phyloP scores from a whole-genome alignment of 2,888 invertebrate species.

The Mellilla xanthometata region DNA sequence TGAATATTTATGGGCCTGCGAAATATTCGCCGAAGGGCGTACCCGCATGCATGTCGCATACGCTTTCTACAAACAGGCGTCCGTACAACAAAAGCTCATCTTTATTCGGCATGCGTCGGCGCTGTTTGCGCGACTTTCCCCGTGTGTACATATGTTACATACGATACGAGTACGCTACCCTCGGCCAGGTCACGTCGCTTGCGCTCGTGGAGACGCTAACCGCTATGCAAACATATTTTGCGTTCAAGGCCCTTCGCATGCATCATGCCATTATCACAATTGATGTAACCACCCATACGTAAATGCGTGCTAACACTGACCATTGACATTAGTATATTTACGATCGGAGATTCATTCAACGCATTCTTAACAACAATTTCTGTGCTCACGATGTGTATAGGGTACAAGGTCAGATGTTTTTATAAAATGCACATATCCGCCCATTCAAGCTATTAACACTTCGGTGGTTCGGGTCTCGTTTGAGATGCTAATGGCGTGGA shows the following conservation, averaged over 20 bases:
- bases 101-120: constrained; percentile 66
- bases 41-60: constrained; percentile 66
- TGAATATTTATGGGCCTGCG: constrained; percentile 77
- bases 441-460: constrained; percentile 26
- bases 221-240: constrained; percentile 40
- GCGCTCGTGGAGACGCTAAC: constrained; percentile 48
- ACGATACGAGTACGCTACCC: constrained; percentile 42
- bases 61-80: constrained; percentile 74
- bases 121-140: constrained; percentile 70
- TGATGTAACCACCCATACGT: constrained; percentile 43
- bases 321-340: constrained; percentile 29
- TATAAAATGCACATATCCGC: constrained; percentile 33
- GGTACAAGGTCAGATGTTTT: constrained; percentile 32
- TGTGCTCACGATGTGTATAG: constrained; percentile 31
- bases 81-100: constrained; percentile 72
- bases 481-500: constrained; percentile 5
- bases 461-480: constrained; percentile 15
- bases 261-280: constrained; percentile 41
- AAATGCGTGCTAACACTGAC: constrained; percentile 25
- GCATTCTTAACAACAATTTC: constrained; percentile 29
- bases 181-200: constrained; percentile 48
- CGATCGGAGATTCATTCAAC: background rate
- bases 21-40: constrained; percentile 80
- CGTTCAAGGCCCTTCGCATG: constrained; percentile 51
- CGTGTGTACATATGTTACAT: constrained; percentile 37